These are phyloP conservation scores for Amblyraja radiata DNA, from an alignment of 2,797 vertebrate genomes.

Conservation along the genomic window DNA sequence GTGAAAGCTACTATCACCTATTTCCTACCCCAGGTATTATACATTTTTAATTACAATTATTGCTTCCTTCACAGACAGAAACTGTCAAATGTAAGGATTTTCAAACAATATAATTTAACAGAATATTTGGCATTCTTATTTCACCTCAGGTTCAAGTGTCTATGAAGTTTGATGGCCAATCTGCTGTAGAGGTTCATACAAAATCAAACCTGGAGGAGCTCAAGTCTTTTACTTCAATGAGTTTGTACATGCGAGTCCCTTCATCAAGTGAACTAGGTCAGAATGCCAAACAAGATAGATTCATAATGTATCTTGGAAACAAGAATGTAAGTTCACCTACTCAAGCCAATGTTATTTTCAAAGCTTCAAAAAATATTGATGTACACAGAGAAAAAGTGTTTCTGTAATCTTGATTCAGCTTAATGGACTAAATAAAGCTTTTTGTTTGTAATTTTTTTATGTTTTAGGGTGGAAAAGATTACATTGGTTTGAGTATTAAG, in stretches of 20 bases:
- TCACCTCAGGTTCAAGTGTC: slow-evolving; percentile 83
- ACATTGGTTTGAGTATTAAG: slow-evolving; percentile 90
- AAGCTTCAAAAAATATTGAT: too few species aligned
- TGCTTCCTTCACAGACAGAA: background rate
- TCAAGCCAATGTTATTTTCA: background rate
- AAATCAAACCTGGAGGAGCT: slow-evolving; percentile 76
- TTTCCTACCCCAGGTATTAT: background rate
- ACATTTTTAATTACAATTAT: background rate
- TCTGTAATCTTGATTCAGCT: background rate
- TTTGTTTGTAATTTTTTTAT: slow-evolving; percentile 6
- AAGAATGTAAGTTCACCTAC: slow-evolving; percentile 67
- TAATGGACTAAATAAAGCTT: background rate
- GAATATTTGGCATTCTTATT: background rate
- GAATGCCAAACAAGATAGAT: slow-evolving; percentile 70
- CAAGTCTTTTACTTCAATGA: slow-evolving; percentile 85
- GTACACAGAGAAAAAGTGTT: background rate
- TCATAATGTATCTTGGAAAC: slow-evolving; percentile 88
- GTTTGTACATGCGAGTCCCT: slow-evolving; percentile 72
- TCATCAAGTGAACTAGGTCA: slow-evolving; percentile 59
- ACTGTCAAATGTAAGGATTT: background rate
- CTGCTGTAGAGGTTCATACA: slow-evolving; percentile 81
- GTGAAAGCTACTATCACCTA: too few species aligned
- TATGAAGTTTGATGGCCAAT: slow-evolving; percentile 89
- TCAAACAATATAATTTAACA: background rate
- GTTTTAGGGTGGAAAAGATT: slow-evolving; percentile 79